phyloP scores from a whole-genome alignment of 2,113 vertebrate species.

The Origma solitaria region DNA sequence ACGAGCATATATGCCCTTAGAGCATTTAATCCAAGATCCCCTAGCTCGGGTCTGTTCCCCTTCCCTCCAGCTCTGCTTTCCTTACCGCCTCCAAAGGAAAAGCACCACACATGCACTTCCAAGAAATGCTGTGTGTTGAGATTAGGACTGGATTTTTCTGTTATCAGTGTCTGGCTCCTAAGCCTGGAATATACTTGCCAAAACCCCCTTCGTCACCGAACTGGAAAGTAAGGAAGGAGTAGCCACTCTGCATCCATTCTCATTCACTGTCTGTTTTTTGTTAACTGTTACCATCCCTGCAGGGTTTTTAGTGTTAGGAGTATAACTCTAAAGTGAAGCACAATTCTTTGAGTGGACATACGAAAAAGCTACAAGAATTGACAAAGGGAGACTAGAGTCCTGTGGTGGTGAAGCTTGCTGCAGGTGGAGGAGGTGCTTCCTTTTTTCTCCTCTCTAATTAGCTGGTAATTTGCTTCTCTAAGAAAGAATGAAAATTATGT shows the following conservation, averaged over 20 bases:
- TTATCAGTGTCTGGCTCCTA: not conserved
- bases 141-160: not conserved
- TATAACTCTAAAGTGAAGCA: not conserved
- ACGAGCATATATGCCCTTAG: not conserved
- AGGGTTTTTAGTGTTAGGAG: not conserved
- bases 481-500: conserved; percentile 21
- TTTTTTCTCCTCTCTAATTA: conserved; percentile 11
- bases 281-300: not conserved
- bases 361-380: not conserved
- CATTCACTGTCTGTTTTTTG: not conserved
- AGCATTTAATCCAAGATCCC: not conserved
- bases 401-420: not conserved
- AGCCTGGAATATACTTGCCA: not conserved
- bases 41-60: not conserved
- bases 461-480: not conserved
- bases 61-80: not conserved
- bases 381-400: not conserved
- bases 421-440: not conserved
- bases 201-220: not conserved
- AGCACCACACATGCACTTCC: not conserved
- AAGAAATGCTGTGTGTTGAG: not conserved
- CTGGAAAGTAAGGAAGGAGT: not conserved
- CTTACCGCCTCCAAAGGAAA: not conserved
- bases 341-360: not conserved
- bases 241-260: not conserved